phyloP scores from a whole-genome alignment of 1,140 invertebrate genomes.

The Neodiprion pinetum region DNA sequence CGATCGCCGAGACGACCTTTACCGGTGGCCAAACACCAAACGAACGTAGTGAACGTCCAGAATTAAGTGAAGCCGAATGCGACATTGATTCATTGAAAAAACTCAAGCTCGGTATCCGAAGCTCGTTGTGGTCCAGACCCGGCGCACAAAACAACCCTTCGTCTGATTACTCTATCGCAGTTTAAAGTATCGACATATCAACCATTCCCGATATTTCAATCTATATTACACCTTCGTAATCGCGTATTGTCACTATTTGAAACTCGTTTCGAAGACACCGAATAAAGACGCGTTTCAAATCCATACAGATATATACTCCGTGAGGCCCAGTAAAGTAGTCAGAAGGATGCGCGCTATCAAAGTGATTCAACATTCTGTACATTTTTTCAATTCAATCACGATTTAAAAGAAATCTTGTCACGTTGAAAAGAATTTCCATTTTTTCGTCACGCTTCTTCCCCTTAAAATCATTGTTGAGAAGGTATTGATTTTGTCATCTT shows the following conservation, averaged over 20 bases:
- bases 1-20: slow-evolving; percentile 69
- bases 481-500: neutral
- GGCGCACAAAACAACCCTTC: slow-evolving; percentile 65
- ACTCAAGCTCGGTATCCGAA: slow-evolving; percentile 73
- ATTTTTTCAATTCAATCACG: too few relatives aligned
- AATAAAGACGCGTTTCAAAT: too few relatives aligned
- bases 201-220: neutral
- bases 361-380: too few relatives aligned
- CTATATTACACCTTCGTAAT: too few relatives aligned
- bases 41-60: slow-evolving; percentile 60
- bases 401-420: too few relatives aligned
- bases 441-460: too few relatives aligned
- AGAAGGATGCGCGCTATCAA: too few relatives aligned
- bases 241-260: too few relatives aligned
- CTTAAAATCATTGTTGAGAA: neutral
- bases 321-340: too few relatives aligned
- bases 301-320: too few relatives aligned
- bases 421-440: too few relatives aligned
- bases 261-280: too few relatives aligned
- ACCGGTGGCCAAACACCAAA: slow-evolving; percentile 50
- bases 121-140: slow-evolving; percentile 76
- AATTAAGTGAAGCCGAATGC: slow-evolving; percentile 74
- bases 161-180: slow-evolving; percentile 73
- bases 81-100: slow-evolving; percentile 81
- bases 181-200: slow-evolving; percentile 54